Evolutionary conservation across 1,140 invertebrate genomes (phyloP).

Genomic region (Drosophila punjabiensis): DNA sequence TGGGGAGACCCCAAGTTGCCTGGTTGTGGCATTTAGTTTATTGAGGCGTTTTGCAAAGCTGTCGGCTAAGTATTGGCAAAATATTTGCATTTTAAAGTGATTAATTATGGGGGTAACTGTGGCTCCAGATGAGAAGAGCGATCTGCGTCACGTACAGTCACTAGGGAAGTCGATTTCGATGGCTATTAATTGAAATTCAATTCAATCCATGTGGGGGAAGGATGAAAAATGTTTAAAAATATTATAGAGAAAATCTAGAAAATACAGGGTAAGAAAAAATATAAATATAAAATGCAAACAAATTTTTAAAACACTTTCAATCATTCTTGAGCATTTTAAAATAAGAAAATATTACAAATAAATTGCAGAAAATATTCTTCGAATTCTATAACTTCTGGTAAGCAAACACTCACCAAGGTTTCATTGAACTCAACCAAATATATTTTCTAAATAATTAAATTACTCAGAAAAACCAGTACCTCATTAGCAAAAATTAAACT

Average conservation of each 20-base stretch:
- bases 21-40: constrained; percentile 63
- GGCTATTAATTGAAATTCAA: constrained; percentile 12
- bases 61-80: constrained; percentile 35
- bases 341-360: neutral
- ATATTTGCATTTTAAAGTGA: constrained; percentile 74
- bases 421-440: neutral
- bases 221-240: neutral
- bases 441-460: neutral
- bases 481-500: constrained; percentile 4
- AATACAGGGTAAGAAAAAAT: too few relatives aligned
- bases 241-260: neutral
- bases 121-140: neutral
- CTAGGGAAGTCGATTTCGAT: constrained; percentile 1
- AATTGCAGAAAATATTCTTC: neutral
- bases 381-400: neutral
- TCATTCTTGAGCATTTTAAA: neutral
- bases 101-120: constrained; percentile 48
- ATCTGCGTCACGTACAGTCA: constrained; percentile 23
- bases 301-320: too few relatives aligned
- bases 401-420: neutral
- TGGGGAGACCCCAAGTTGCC: neutral
- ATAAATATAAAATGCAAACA: too few relatives aligned
- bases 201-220: neutral
- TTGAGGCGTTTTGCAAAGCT: constrained; percentile 54
- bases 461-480: neutral